Conservation (phyloP, 2,888 invertebrate genomes). For the Serrognathus titanus region DNA sequence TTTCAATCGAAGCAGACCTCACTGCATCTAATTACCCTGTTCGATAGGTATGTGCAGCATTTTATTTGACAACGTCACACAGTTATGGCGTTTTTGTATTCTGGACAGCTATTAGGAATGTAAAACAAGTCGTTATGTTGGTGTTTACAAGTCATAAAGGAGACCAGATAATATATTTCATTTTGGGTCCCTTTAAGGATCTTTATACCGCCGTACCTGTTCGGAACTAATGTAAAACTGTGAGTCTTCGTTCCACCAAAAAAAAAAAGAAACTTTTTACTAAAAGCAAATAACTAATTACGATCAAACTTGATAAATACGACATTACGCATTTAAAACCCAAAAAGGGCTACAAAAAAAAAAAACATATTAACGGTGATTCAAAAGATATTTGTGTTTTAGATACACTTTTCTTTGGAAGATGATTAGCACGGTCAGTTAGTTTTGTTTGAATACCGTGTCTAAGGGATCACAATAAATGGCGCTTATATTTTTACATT, state of each 20-base stretch:
- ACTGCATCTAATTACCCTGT: neutral
- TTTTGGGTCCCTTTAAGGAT: slow-evolving; percentile 26
- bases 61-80: slow-evolving; percentile 29
- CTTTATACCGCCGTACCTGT: slow-evolving; percentile 25
- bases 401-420: slow-evolving; percentile 5
- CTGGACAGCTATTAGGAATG: slow-evolving; percentile 31
- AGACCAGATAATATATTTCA: slow-evolving; percentile 33
- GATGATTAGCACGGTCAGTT: slow-evolving; percentile 30
- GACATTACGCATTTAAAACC: neutral
- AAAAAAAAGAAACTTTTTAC: slow-evolving; percentile 10
- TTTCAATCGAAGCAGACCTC: too few relatives aligned
- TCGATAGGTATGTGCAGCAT: slow-evolving; percentile 26
- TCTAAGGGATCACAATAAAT: slow-evolving; percentile 25
- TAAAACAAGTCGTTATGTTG: slow-evolving; percentile 35
- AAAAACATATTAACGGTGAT: too few relatives aligned
- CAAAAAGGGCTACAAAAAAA: too few relatives aligned
- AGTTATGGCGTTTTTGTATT: slow-evolving; percentile 27
- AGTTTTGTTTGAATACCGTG: slow-evolving; percentile 26
- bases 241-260: slow-evolving; percentile 16
- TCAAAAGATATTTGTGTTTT: too few relatives aligned
- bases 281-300: slow-evolving; percentile 8
- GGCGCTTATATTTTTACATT: slow-evolving; percentile 23
- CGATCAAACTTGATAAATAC: neutral
- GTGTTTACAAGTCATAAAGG: slow-evolving; percentile 37
- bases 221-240: slow-evolving; percentile 21